These are phyloP conservation scores for Malurus cyaneus DNA, from an alignment of 2,113 vertebrate species.

Conservation along the genomic window DNA sequence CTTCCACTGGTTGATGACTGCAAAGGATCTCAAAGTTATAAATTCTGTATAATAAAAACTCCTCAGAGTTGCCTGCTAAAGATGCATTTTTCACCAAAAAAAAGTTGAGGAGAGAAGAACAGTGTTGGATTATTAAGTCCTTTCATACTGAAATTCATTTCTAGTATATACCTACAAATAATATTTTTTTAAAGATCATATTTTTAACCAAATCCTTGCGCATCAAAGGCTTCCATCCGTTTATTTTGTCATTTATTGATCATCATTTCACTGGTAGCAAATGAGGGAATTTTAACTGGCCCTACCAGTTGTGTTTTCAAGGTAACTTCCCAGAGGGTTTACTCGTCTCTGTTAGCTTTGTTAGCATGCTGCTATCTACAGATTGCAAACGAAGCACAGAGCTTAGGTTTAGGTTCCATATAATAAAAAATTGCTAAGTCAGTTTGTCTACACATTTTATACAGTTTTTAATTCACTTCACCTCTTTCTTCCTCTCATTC, in stretches of 20 bases:
- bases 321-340: background rate
- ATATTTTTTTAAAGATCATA: accelerated
- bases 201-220: background rate
- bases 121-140: background rate
- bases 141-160: background rate
- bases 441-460: background rate
- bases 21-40: background rate
- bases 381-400: background rate
- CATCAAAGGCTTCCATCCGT: background rate
- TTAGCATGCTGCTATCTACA: background rate
- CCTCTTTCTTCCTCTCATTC: background rate
- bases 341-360: background rate
- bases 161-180: background rate
- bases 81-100: background rate
- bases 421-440: background rate
- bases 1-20: background rate
- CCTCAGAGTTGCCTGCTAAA: background rate
- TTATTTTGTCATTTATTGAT: background rate
- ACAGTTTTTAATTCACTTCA: background rate
- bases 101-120: background rate
- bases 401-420: too few relatives aligned
- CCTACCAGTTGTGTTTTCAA: background rate
- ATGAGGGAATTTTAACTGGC: background rate
- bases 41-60: background rate
- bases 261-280: background rate